A percentile compares a stretch with the other conserved stretches of the same genome.
Evolutionary conservation across 2,797 vertebrate species (phyloP).

Genomic region (Decapterus maruadsi): DNA sequence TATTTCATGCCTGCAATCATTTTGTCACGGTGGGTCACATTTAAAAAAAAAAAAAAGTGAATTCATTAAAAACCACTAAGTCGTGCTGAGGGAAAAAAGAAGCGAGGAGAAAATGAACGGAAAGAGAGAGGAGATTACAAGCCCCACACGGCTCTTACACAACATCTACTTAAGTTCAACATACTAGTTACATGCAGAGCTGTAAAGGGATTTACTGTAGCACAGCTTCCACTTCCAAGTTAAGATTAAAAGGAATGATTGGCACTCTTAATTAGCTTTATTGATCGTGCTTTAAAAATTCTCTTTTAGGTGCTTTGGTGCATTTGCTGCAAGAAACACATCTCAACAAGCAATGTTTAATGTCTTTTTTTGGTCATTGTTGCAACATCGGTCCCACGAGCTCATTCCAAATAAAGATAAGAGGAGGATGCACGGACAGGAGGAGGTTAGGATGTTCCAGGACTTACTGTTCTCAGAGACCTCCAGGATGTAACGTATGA

Average conservation of each 20-base stretch:
- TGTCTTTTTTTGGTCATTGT: conserved; percentile 27
- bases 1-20: conserved; percentile 18
- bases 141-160: not conserved
- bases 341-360: conserved; percentile 29
- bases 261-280: conserved; percentile 42
- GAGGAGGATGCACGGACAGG: too few species aligned
- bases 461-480: conserved; percentile 98
- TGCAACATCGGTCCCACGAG: conserved; percentile 24
- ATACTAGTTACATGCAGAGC: not conserved
- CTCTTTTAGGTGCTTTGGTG: conserved; percentile 21
- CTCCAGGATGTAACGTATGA: conserved; percentile 94
- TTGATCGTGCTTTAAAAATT: conserved; percentile 42
- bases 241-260: conserved; percentile 33
- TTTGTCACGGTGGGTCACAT: conserved; percentile 27
- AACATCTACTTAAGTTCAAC: not conserved
- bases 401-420: conserved; percentile 27
- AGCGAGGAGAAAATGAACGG: not conserved
- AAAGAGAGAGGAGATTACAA: not conserved
- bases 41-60: conserved; percentile 14
- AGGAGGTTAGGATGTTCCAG: not conserved
- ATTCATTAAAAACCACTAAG: conserved; percentile 23
- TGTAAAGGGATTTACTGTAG: not conserved
- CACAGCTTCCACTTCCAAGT: not conserved
- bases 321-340: conserved; percentile 1
- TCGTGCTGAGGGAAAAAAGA: conserved; percentile 2